A percentile compares a stretch with the other conserved stretches of the same genome.
phyloP scores from a whole-genome alignment of 2,888 invertebrate species.

The Poecilus cupreus region DNA sequence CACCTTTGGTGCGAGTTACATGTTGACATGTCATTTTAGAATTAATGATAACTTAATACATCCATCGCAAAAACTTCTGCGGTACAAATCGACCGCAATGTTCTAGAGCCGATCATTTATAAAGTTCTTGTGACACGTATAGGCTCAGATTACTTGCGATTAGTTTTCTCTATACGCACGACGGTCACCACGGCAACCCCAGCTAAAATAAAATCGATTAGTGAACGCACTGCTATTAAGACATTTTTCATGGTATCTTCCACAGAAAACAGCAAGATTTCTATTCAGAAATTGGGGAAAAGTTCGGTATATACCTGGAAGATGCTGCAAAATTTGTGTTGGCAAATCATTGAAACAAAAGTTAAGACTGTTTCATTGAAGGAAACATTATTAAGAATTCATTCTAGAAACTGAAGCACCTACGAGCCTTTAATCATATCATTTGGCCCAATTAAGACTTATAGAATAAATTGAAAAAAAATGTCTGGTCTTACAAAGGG shows the following conservation, averaged over 20 bases:
- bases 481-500: too few species aligned
- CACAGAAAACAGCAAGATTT: too few species aligned
- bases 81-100: constrained; percentile 49
- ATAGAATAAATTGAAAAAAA: too few species aligned
- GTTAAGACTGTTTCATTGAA: too few species aligned
- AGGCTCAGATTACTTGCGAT: constrained; percentile 25
- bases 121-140: constrained; percentile 20
- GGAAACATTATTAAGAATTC: too few species aligned
- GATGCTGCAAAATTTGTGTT: too few species aligned
- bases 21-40: constrained; percentile 21
- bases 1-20: constrained; percentile 20
- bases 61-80: constrained; percentile 19
- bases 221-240: not conserved
- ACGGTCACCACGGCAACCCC: not conserved
- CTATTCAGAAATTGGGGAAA: too few species aligned
- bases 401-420: too few species aligned
- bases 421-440: too few species aligned
- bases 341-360: too few species aligned
- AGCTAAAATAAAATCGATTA: constrained; percentile 8
- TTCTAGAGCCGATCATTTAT: constrained; percentile 50
- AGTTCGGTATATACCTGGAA: too few species aligned
- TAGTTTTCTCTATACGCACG: constrained; percentile 27
- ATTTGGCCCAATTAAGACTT: too few species aligned
- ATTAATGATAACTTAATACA: constrained; percentile 53
- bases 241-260: not conserved